Base-by-base conservation (phyloP, 2,797 vertebrate species). In the Fistularia tabacaria region DNA sequence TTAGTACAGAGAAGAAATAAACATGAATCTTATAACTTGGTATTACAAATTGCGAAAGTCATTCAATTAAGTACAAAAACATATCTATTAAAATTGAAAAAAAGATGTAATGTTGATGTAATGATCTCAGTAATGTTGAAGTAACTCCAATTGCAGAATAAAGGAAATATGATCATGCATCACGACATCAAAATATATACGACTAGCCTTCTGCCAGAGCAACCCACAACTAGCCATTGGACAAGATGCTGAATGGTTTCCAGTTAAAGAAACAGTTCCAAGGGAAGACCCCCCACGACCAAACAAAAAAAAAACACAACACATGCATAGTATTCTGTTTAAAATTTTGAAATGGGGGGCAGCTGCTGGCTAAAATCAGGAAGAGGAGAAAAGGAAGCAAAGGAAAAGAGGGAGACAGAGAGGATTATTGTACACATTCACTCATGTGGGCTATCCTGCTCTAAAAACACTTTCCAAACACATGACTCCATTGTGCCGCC, bases 341-440 rank as follows among this genome's bases (percentile, higher is more conserved):
- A 43, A 50, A n/a, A 9, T 77, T 65, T 75, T 56, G 51, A 76
- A 45, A 76, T 57, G 57, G 65, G 40, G 67, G 57, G 70, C 81
- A 85, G 85, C 87, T 84, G 83, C 69, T 77, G 59, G 71, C 69
- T 66, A 46, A 83, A 82, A 82, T 60, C 79, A 77, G 83, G 79
- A 84, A 85, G 72, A 71, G 49, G 48, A 62, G 60, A 81, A 81
- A 69, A 84, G 77, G 87, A 89, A 88, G 81, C 37, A 6, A 72
- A 55, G 68, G 69, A 55, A 81, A 75, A 62, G 59, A 65, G 77
- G 80, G 72, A 82, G 76, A 90, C 87, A 88, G 81, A 88, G 74
- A 68, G 79, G 77, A 88, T 83, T 79, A 87, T 90, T 90, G 85
- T 90, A 84, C 80, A 72, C 52, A 44, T 69, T 83, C 73, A 54